Conservation (phyloP, 1,140 invertebrate species). For the Caenorhabditis latens region DNA sequence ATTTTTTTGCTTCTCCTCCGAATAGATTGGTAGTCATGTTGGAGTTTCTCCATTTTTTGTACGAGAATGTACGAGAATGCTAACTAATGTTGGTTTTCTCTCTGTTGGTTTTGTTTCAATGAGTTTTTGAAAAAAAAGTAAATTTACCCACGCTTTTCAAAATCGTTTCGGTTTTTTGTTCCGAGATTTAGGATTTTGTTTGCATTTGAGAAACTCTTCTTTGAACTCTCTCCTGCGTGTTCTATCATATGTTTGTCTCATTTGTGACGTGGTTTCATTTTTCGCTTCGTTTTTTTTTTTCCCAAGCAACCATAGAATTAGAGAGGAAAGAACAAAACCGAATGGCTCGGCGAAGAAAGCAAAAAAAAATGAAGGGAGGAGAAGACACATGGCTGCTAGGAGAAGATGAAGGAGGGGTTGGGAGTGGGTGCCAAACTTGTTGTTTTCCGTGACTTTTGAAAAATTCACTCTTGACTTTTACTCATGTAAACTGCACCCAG, state of each 20-base stretch:
- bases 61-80: background rate
- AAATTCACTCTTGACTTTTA: slow-evolving; percentile 46
- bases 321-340: slow-evolving; percentile 49
- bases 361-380: background rate
- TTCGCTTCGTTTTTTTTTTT: background rate
- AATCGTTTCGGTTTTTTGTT: slow-evolving; percentile 1
- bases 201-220: background rate
- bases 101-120: slow-evolving; percentile 27
- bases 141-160: slow-evolving; percentile 49
- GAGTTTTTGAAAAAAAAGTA: background rate
- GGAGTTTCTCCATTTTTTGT: background rate
- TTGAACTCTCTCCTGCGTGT: slow-evolving; percentile 17
- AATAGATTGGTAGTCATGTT: slow-evolving; percentile 40
- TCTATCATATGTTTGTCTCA: slow-evolving; percentile 39
- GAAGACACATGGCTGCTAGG: slow-evolving; percentile 55
- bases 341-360: slow-evolving; percentile 5
- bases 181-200: background rate
- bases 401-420: background rate
- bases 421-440: slow-evolving; percentile 48
- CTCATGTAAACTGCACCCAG: slow-evolving; percentile 51
- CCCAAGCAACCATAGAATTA: slow-evolving; percentile 35
- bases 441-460: slow-evolving; percentile 56
- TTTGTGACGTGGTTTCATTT: slow-evolving; percentile 48
- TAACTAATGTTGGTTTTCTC: background rate
- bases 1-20: background rate